Percentiles rank a stretch among this genome's conserved stretches.
Evolutionary conservation across 2,888 invertebrate genomes (phyloP).

Genomic region (Torymus texanus): DNA sequence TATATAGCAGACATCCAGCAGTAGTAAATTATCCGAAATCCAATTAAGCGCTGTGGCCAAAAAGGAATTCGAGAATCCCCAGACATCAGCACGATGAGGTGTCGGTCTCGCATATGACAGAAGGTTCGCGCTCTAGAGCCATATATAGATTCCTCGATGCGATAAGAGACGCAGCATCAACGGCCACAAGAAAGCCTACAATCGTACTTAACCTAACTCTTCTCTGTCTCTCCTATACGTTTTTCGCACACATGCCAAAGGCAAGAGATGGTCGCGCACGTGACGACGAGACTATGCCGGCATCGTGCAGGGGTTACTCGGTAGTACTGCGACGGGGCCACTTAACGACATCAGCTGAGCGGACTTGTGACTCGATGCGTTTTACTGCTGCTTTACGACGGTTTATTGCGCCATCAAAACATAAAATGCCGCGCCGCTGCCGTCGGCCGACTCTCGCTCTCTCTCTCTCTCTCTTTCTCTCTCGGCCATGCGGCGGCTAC

Average conservation of each 20-base stretch:
- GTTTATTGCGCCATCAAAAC: slow-evolving; percentile 76
- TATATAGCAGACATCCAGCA: neutral
- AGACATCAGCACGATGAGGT: slow-evolving; percentile 19
- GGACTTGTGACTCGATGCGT: slow-evolving; percentile 75
- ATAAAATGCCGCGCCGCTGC: slow-evolving; percentile 69
- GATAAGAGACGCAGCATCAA: slow-evolving; percentile 19
- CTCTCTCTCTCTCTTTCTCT: too few species aligned
- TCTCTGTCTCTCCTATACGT: neutral
- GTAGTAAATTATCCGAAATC: neutral
- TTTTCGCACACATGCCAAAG: neutral
- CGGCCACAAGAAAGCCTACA: slow-evolving; percentile 22
- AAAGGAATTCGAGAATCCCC: neutral
- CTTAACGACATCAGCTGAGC: slow-evolving; percentile 74
- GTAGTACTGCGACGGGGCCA: slow-evolving; percentile 67
- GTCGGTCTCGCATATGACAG: slow-evolving; percentile 19
- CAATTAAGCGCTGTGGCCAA: neutral
- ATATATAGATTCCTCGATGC: slow-evolving; percentile 37
- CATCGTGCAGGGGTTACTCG: slow-evolving; percentile 60
- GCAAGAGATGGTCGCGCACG: slow-evolving; percentile 3
- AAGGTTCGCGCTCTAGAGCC: slow-evolving; percentile 23
- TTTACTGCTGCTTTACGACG: slow-evolving; percentile 75
- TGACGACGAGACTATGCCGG: slow-evolving; percentile 58
- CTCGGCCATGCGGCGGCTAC: too few species aligned
- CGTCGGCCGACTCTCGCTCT: too few species aligned
- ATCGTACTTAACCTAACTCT: slow-evolving; percentile 32